These are phyloP conservation scores for Hybognathus amarus DNA, from an alignment of 2,797 vertebrate species.

Conservation along the genomic window DNA sequence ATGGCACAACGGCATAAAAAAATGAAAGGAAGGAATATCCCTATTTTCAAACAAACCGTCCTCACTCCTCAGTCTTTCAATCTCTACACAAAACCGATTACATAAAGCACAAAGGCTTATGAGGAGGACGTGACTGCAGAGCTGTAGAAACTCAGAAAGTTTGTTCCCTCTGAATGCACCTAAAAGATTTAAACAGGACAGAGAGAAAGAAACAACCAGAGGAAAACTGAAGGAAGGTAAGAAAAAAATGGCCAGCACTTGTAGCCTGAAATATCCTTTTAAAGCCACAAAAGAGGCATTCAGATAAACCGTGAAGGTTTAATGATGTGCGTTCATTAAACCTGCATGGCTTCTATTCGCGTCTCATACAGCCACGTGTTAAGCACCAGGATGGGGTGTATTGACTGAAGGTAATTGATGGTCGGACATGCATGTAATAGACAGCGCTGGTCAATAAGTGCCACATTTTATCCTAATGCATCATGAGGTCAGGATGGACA, in stretches of 20 bases:
- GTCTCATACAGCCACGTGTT: conserved; percentile 3
- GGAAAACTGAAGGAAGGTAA: conserved; percentile 6
- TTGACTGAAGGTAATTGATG: conserved; percentile 37
- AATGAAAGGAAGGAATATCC: background rate
- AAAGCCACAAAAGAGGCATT: conserved; percentile 21
- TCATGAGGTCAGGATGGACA: background rate
- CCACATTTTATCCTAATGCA: background rate
- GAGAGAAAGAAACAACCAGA: conserved; percentile 25
- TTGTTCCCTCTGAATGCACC: conserved; percentile 10
- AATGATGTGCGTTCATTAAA: conserved; percentile 17
- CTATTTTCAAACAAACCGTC: conserved; percentile 8
- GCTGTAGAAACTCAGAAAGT: conserved; percentile 22
- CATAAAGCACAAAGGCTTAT: conserved; percentile 25
- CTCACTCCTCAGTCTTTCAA: background rate
- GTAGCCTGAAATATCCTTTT: background rate
- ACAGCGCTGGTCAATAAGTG: conserved; percentile 3
- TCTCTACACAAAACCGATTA: conserved; percentile 12
- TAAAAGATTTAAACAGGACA: conserved; percentile 54
- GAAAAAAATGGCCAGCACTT: background rate
- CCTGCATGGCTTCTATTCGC: background rate
- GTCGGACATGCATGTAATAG: background rate
- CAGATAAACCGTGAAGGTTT: background rate
- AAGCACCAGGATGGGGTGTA: conserved; percentile 11
- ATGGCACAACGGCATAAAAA: background rate
- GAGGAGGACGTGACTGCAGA: conserved; percentile 42